A percentile compares a stretch with the other conserved stretches of the same genome.
These are phyloP conservation scores for Cristatella mucedo DNA, from an alignment of 2,888 invertebrate genomes.

Conservation along the genomic window DNA sequence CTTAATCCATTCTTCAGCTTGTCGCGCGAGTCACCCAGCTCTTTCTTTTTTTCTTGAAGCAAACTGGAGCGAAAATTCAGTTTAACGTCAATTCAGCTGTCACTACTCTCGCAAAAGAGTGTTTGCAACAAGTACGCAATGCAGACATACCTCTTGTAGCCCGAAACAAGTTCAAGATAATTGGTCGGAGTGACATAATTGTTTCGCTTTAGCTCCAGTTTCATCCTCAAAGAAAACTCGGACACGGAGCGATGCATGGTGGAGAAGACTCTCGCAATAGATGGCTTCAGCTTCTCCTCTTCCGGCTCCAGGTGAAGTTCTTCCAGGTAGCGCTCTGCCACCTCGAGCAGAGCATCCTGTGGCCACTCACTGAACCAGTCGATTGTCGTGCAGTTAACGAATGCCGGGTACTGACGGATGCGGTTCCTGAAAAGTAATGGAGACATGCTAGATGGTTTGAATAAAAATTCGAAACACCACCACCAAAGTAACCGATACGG, in stretches of 20 bases:
- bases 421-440: constrained; percentile 51
- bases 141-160: constrained; percentile 55
- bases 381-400: constrained; percentile 71
- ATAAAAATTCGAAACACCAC: no score
- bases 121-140: no score
- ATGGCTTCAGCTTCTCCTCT: constrained; percentile 32
- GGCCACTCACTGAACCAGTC: constrained; percentile 85
- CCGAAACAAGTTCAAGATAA: constrained; percentile 65
- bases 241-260: constrained; percentile 67
- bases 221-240: constrained; percentile 55
- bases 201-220: constrained; percentile 56
- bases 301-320: constrained; percentile 20
- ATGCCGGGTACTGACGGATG: constrained; percentile 68
- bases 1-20: constrained; percentile 61
- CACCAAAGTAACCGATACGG: background rate
- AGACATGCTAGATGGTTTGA: background rate
- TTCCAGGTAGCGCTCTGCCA: constrained; percentile 62
- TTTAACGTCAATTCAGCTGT: background rate
- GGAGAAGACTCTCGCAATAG: constrained; percentile 58
- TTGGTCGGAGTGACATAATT: constrained; percentile 79
- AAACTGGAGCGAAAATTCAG: constrained; percentile 43
- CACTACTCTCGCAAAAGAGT: no score
- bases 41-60: constrained; percentile 53
- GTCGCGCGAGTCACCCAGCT: constrained; percentile 56
- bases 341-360: constrained; percentile 68